Evolutionary conservation across 92 coral and sea anemone genomes (phyloP), one percentile per base, ranked within the genome.

Genomic region (Palythoa grandis): DNA sequence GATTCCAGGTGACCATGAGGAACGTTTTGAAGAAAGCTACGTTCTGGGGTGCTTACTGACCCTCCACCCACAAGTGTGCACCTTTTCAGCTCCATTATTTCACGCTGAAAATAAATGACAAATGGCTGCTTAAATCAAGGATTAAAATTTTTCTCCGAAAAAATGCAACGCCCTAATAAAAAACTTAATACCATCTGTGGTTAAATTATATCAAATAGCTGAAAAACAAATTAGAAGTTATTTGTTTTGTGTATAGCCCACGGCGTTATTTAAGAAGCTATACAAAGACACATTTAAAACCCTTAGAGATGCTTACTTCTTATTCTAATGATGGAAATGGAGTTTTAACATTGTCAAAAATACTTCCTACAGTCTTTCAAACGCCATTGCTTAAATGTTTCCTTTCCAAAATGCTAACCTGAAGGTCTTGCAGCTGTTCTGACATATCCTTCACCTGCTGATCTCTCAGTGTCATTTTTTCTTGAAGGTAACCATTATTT

Each of bases 401-500:
- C 60, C 39, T 52, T 52, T 2, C 88, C 40, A 39, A 5, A 10
- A 11, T 24, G 63, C 75, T 6, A 57, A 97, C 99, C 98, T 95
- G 94, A 24, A 97, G 73, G 60, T 63, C 39, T 54, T 86, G 86
- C 0, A 95, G 91, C 86, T 95, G 95, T 53, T 89, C 91, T 58
- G 90, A 85, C 77, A 97, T 89, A 83, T 92, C 89, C 78, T 67
- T 65, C 71, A 97, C 82, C 19, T 92, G 93, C 48, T 93, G 92
- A 70, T 97, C 98, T 76, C 99, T 89, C 57, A 93, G 79, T 10
- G 99, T 93, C 96, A 97, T 92, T 85, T 97, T 97, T 86, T 97
- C 99, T 72, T 95, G 98, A 54, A 97, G 93, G 76, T 88, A 95
- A 35, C 99, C 99, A 88, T 97, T 97, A 76, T 95, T 94, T 73